phyloP scores from a whole-genome alignment of 2,888 invertebrate genomes.

The Helicoverpa assulta region DNA sequence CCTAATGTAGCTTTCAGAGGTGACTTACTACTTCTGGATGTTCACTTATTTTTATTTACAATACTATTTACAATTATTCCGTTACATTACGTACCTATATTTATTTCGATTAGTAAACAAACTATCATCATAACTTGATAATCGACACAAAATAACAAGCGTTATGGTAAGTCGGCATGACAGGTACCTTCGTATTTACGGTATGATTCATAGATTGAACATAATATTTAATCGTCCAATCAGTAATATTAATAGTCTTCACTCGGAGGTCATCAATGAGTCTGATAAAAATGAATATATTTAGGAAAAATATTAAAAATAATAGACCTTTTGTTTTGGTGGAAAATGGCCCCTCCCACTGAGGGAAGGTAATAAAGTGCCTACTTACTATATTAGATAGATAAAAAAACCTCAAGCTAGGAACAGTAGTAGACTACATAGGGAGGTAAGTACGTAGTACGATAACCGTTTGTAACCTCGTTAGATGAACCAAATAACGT shows the following conservation, averaged over 20 bases:
- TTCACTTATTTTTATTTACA: too few species aligned
- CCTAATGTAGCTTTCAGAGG: not conserved
- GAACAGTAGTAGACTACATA: not conserved
- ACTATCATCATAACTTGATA: not conserved
- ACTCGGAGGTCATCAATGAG: not conserved
- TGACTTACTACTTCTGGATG: too few species aligned
- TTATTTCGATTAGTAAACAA: not conserved
- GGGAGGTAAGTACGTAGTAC: not conserved
- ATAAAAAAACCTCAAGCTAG: not conserved
- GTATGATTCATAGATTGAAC: not conserved
- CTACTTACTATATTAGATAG: too few species aligned
- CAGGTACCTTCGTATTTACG: not conserved
- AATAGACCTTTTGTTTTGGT: too few species aligned
- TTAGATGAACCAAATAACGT: slow-evolving; percentile 33
- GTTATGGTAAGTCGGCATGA: not conserved
- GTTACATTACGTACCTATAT: too few species aligned
- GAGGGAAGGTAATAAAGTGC: too few species aligned
- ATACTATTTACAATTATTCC: too few species aligned
- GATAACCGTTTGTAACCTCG: slow-evolving; percentile 14
- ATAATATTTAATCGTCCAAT: not conserved
- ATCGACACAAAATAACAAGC: not conserved
- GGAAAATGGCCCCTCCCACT: too few species aligned
- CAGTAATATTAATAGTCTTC: not conserved
- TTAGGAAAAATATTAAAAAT: not conserved
- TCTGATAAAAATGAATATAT: not conserved